Conservation (phyloP, 2,113 vertebrate genomes). For the Cyanistes caeruleus region DNA sequence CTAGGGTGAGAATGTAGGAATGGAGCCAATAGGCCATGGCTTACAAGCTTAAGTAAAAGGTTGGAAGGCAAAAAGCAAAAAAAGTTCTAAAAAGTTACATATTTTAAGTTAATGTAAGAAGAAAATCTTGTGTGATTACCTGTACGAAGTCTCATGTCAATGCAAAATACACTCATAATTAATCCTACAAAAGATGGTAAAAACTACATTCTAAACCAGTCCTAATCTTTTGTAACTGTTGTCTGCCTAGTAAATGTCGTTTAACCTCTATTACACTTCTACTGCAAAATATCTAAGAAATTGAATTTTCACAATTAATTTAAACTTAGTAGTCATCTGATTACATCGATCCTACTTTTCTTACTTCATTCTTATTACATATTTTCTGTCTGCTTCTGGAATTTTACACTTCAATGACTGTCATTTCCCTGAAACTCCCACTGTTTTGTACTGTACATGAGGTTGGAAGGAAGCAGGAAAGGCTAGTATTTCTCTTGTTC, state of each 20-base stretch:
- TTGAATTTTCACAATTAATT: neutral
- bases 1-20: neutral
- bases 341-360: neutral
- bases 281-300: neutral
- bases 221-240: neutral
- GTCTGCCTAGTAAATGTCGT: neutral
- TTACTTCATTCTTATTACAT: conserved; percentile 2
- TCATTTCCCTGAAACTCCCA: neutral
- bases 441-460: neutral
- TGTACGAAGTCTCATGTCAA: neutral
- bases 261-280: neutral
- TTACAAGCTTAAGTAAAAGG: neutral
- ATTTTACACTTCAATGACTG: neutral
- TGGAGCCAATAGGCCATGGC: neutral
- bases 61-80: neutral
- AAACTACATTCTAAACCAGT: neutral
- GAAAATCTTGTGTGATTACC: neutral
- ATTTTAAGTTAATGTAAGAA: neutral
- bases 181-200: neutral
- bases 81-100: neutral
- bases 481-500: neutral
- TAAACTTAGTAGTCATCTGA: neutral
- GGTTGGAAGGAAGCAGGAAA: neutral
- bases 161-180: neutral
- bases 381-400: conserved; percentile 6